These are phyloP conservation scores for Apodemia hepburni DNA, from an alignment of 2,888 invertebrate species.

Conservation along the genomic window DNA sequence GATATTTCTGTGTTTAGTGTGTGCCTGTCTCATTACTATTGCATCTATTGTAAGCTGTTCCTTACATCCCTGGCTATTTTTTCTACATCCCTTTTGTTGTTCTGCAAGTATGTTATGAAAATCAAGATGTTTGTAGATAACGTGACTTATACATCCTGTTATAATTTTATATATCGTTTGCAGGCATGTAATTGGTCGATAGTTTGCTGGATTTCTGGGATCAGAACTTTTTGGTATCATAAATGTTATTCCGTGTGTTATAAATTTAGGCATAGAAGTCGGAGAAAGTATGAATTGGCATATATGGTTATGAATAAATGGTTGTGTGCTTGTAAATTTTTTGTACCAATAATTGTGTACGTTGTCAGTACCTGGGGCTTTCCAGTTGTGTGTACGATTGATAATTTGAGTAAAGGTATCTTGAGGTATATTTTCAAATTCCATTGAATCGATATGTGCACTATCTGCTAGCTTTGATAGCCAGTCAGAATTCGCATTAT, in stretches of 20 bases:
- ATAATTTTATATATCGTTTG: slow-evolving; percentile 28
- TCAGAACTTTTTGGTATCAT: slow-evolving; percentile 28
- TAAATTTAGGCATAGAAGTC: slow-evolving; percentile 19
- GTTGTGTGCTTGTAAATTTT: no score
- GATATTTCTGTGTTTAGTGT: slow-evolving; percentile 9
- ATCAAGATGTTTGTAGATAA: slow-evolving; percentile 19
- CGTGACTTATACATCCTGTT: slow-evolving; percentile 22
- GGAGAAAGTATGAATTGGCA: slow-evolving; percentile 16
- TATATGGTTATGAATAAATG: slow-evolving; percentile 21
- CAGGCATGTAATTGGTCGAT: slow-evolving; percentile 28
- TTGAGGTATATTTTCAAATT: slow-evolving; percentile 24
- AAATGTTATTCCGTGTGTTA: slow-evolving; percentile 29
- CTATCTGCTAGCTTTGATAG: slow-evolving; percentile 16
- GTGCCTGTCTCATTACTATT: background rate
- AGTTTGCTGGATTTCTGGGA: slow-evolving; percentile 21
- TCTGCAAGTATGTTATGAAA: slow-evolving; percentile 20
- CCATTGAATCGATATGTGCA: slow-evolving; percentile 20
- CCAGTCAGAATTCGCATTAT: slow-evolving; percentile 26
- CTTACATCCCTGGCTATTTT: background rate
- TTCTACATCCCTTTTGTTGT: slow-evolving; percentile 17
- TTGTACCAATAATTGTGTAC: no score
- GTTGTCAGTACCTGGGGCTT: no score
- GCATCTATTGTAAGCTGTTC: background rate
- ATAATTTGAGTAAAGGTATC: slow-evolving; percentile 24
- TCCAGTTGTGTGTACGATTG: slow-evolving; percentile 28